A percentile compares a stretch with the other conserved stretches of the same genome.
Evolutionary conservation across 1,140 invertebrate genomes (phyloP).

Genomic region (Parasteatoda tepidariorum): DNA sequence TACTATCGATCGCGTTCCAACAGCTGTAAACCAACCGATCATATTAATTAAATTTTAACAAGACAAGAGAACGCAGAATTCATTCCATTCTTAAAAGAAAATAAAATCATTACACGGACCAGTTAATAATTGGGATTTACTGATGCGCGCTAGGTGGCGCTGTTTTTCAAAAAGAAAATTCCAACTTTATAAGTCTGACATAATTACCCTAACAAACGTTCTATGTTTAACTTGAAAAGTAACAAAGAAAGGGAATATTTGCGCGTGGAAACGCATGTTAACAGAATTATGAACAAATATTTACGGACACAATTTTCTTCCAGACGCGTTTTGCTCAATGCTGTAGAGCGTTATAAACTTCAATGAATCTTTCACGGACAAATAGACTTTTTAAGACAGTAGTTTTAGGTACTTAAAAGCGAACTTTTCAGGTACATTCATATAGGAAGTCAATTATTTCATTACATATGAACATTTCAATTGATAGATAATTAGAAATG

Average conservation of each 20-base stretch:
- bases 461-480: no score
- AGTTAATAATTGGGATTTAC: not conserved
- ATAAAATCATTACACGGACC: not conserved
- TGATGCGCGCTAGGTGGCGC: not conserved
- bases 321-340: no score
- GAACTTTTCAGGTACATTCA: no score
- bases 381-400: no score
- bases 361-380: no score
- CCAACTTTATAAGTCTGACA: not conserved
- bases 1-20: no score
- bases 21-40: not conserved
- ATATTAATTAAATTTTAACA: slow-evolving; percentile 12
- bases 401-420: no score
- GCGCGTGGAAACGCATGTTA: not conserved
- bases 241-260: not conserved
- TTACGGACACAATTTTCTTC: not conserved
- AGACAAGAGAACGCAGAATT: no score
- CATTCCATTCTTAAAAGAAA: not conserved
- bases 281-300: slow-evolving; percentile 3
- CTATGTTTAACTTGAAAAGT: not conserved
- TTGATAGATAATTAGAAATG: no score
- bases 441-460: no score
- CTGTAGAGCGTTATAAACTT: no score
- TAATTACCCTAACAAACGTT: not conserved
- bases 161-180: no score